Base-by-base conservation (phyloP, 2,113 vertebrate species). In the Paradoxurus hermaphroditus region DNA sequence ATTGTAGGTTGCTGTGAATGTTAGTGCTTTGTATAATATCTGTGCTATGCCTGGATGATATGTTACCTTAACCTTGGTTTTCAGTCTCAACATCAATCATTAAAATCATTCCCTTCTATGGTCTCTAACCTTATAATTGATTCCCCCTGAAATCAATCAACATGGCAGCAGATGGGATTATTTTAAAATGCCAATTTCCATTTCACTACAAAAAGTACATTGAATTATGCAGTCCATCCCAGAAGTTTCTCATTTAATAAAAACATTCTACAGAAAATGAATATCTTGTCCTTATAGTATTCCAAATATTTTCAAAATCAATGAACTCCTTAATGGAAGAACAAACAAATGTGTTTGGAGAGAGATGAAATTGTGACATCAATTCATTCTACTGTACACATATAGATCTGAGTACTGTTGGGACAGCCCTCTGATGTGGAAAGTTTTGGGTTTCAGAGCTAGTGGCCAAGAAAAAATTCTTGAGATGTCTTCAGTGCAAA, bases 161-260 rank as follows among this genome's bases (percentile, higher is more conserved):
- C 53, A 15, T 39, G 25, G 41, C 13, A 63, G 67, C 36, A 72
- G 25, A 56, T 65, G 29, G 16, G 29, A 13, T 86, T 21, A 62
- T 73, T 86, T 81, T 79, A 81, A 96, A 91, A 83, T 19, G 12
- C 21, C 16, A 41, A 12, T 78, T 95, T 83, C 44, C 21, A 88
- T 83, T 83, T 62, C n/a, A 16, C 81, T 68, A 81, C 25, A 73
- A 49, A 41, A 68, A 49, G 11, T 83, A 91, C 72, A 41, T 25
- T 88, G 59, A 73, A 51, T 79, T 44, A 39, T 27, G 18, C 12
- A 46, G 12, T 9, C 51, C 36, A 31, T 72, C 31, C 1, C 5
- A 78, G 5, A 65, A 65, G 21, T 77, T 82, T 70, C 44, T 72
- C 39, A 44, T 39, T 84, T 63, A 75, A 59, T 67, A 41, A 44